Conservation (phyloP, 2,888 invertebrate genomes). For the Drosophila anomalata region DNA sequence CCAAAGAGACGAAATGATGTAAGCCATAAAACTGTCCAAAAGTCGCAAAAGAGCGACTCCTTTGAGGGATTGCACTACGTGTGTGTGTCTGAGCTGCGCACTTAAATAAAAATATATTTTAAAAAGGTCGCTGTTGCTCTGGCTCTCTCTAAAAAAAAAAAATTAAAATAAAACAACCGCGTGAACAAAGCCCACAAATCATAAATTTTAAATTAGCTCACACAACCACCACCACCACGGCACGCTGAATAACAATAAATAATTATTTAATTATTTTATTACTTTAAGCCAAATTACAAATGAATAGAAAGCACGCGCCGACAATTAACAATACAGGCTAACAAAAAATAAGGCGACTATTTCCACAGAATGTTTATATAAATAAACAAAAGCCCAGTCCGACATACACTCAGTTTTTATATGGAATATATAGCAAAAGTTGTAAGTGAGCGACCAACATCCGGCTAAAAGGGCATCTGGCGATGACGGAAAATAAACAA, state of each 20-base stretch:
- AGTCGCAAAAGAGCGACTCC: constrained; percentile 32
- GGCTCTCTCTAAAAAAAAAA: neutral
- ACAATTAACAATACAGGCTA: constrained; percentile 67
- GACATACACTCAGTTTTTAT: constrained; percentile 29
- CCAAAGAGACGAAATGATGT: constrained; percentile 59
- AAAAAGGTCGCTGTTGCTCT: neutral
- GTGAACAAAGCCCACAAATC: constrained; percentile 38
- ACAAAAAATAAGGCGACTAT: constrained; percentile 45
- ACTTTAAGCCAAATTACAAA: constrained; percentile 71
- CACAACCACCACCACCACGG: neutral
- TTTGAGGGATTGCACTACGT: constrained; percentile 26
- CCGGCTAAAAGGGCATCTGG: constrained; percentile 41
- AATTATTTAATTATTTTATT: constrained; percentile 79
- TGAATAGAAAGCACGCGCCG: constrained; percentile 67
- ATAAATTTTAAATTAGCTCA: constrained; percentile 37
- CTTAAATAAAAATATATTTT: constrained; percentile 33
- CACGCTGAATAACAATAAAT: constrained; percentile 54
- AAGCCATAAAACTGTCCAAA: constrained; percentile 54
- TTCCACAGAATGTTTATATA: constrained; percentile 35
- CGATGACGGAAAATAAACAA: constrained; percentile 28
- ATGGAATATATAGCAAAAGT: neutral
- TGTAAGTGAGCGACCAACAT: constrained; percentile 14
- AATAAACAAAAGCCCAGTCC: constrained; percentile 10
- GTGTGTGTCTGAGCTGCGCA: constrained; percentile 16
- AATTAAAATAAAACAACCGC: constrained; percentile 1